phyloP scores from a whole-genome alignment of 2,888 invertebrate genomes.

The Tetragonula carbonaria region DNA sequence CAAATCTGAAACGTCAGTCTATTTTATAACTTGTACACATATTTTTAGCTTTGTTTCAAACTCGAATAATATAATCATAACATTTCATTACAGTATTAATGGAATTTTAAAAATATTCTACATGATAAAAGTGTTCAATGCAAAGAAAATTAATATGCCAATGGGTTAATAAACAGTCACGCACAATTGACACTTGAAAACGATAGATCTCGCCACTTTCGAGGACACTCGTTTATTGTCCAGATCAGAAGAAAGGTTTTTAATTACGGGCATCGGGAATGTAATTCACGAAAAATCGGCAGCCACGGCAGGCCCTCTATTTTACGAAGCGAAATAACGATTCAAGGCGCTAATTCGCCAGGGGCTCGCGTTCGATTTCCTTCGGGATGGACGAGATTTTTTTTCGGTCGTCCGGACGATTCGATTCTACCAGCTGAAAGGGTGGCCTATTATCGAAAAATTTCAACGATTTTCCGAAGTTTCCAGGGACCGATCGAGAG shows the following conservation, averaged over 20 bases:
- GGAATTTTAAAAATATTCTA: no score
- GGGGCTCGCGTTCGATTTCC: background rate
- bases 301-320: background rate
- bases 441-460: slow-evolving; percentile 27
- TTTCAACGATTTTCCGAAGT: slow-evolving; percentile 45
- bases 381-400: slow-evolving; percentile 1
- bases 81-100: no score
- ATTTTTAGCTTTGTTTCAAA: no score
- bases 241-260: background rate
- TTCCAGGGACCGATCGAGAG: slow-evolving; percentile 26
- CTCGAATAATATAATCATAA: no score
- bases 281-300: background rate
- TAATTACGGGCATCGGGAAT: background rate
- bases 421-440: slow-evolving; percentile 10
- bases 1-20: no score
- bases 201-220: background rate
- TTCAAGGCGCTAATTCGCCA: background rate
- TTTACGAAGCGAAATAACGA: background rate
- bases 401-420: background rate
- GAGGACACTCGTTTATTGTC: background rate
- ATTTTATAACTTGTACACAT: no score
- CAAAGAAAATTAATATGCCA: background rate
- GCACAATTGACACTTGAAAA: background rate
- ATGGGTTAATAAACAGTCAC: background rate
- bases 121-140: background rate